Evolutionary conservation across 1,140 invertebrate genomes (phyloP), one percentile per base, ranked within the genome.

Genomic region (Eufriesea mexicana): DNA sequence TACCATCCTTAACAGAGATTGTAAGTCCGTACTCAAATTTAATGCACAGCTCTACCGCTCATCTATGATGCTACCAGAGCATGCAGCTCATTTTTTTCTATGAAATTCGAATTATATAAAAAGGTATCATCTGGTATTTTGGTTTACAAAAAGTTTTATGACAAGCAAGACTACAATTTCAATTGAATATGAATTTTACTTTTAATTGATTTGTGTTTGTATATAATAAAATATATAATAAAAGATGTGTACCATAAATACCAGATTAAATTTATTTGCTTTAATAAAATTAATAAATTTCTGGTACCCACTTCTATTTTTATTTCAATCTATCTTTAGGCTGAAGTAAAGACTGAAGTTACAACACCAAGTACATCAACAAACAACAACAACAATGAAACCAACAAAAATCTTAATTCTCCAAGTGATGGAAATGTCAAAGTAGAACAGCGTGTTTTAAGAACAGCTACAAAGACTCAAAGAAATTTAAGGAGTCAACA

Each of bases 11-110:
- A 83, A 87, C 90, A 89, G 86, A 93, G 78, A 85, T 90, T 89
- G 94, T 94, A 94, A 94, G 94, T 94, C 83, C 88, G 79, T 84
- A 88, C 83, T 85, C 83, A 89, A 55, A 86, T 85, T 91, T 89
- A 74, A 90, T 89, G 82, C 81, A 89, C 68, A 77, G 62, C 87
- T 90, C 89, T 92, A 92, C 87, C 85, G 88, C 89, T 91, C 74
- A 73, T 74, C 76, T 62, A 70, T 72, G 70, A 82, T 84, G 55
- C n/a, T 71, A 71, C 59, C 61, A 35, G 35, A 86, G 55, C 61
- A 70, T 64, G 9, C 64, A 79, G 57, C 35, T 83, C 54, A 70
- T 45, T 59, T 68, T 77, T 79, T 64, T 59, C 42, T 57, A 66
- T 76, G 9, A 51, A 67, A 59, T 59, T 59, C 18, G 42, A 70